Evolutionary conservation across 2,888 invertebrate genomes (phyloP), one percentile per base, ranked within the genome.

Genomic region (Lepidochitona cinerea): DNA sequence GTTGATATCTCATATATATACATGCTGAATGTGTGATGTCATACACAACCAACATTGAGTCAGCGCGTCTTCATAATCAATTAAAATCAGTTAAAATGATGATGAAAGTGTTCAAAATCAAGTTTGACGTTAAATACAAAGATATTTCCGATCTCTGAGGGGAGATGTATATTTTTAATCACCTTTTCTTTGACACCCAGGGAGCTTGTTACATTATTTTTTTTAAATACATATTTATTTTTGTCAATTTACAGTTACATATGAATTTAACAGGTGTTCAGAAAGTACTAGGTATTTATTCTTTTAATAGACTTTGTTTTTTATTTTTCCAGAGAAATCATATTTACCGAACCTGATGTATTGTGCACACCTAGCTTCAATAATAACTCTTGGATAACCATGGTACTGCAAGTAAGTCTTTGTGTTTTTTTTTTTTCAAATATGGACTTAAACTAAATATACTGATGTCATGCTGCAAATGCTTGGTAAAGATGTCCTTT

Each of bases 341-440:
- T 88, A 41, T 88, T 88, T 68, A 87, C 87, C 37, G 88, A 88
- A 59, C 85, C 87, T 52, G 85, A 87, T 29, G 77, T 88, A 18
- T 83, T 88, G 59, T 87, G 86, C 5, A 80, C 85, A n/a, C 88
- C 88, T 36, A 77, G 82, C 37, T 75, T 78, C 35, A 84, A 83
- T 64, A 54, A 79, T 9, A 84, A 84, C 26, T 75, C 78, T 37
- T 79, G 79, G 70, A 83, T 88, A 68, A 76, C 83, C 68, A 76
- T 88, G 33, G 70, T 88, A 6, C 73, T 87, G 77, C 82, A 83
- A 80, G 88, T 88, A 80, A 74, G 66, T 70, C 66, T 33, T n/a
- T 23, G 26, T 29, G 23, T 68, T n/a, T n/a, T 35, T 12, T 64
- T 37, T 41, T 41, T n/a, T 29, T 37, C 6, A 41, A 41, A 41